Conservation (phyloP, 2,113 vertebrate genomes). For the Pygoscelis adeliae region DNA sequence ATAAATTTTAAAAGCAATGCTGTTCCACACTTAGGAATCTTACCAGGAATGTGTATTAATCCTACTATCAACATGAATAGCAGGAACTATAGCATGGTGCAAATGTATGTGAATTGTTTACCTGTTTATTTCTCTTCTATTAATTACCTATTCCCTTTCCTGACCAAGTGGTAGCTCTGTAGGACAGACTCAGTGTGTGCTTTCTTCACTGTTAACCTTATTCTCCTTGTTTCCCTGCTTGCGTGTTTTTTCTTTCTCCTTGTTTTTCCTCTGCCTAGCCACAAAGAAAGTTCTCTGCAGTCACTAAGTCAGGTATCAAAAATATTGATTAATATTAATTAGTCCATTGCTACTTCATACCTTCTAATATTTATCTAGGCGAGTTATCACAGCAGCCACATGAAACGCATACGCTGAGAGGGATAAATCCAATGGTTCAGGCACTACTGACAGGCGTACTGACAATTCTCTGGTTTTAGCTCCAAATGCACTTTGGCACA, state of each 20-base stretch:
- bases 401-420: not conserved
- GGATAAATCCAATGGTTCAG: fast-evolving
- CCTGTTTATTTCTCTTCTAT: not conserved
- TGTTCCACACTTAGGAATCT: fast-evolving
- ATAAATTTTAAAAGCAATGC: not conserved
- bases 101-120: not conserved
- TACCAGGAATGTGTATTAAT: not conserved
- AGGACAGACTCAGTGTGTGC: not conserved
- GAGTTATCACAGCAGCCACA: not conserved
- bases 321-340: not conserved
- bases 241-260: not conserved
- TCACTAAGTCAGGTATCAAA: not conserved
- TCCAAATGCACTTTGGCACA: not conserved
- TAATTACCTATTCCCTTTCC: not conserved
- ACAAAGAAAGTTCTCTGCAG: not conserved
- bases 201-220: not conserved
- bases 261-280: not conserved
- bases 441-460: not conserved
- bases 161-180: not conserved
- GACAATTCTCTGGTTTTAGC: not conserved
- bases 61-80: not conserved
- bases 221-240: not conserved
- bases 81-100: not conserved
- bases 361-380: not conserved
- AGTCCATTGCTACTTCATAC: not conserved